Evolutionary conservation across 2,797 vertebrate species (phyloP).

Genomic region (Phoeniculus purpureus): DNA sequence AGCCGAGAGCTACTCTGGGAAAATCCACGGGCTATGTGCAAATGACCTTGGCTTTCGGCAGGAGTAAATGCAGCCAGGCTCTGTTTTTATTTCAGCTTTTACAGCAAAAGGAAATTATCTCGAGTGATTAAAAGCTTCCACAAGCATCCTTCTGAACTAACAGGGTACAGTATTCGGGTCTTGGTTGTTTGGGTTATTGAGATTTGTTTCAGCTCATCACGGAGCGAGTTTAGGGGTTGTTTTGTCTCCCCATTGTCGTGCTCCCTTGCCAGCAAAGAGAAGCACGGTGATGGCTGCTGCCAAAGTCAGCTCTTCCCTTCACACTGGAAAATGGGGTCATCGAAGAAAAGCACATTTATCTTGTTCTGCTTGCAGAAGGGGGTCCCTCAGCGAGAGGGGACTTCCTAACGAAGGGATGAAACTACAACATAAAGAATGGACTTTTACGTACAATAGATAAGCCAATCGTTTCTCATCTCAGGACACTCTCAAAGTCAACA

Average conservation of each 20-base stretch:
- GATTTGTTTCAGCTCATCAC: slow-evolving; percentile 18
- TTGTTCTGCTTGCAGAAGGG: slow-evolving; percentile 75
- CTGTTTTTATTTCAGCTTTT: slow-evolving; percentile 65
- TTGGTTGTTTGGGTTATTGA: slow-evolving; percentile 24
- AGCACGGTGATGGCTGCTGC: slow-evolving; percentile 57
- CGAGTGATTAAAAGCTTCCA: slow-evolving; percentile 61
- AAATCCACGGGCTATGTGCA: slow-evolving; percentile 81
- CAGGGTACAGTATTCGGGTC: slow-evolving; percentile 36
- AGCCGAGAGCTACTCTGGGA: slow-evolving; percentile 81
- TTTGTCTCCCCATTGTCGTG: background rate
- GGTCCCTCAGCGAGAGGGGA: slow-evolving; percentile 63
- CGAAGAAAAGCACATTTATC: slow-evolving; percentile 68
- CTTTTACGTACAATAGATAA: slow-evolving; percentile 16
- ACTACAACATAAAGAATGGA: slow-evolving; percentile 50
- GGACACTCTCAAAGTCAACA: slow-evolving; percentile 60
- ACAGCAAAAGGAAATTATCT: slow-evolving; percentile 40
- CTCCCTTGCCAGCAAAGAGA: slow-evolving; percentile 79
- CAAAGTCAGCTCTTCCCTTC: slow-evolving; percentile 60
- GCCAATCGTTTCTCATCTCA: slow-evolving; percentile 23
- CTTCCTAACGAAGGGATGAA: slow-evolving; percentile 67
- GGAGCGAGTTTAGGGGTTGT: background rate
- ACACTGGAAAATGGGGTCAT: slow-evolving; percentile 57
- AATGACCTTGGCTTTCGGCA: slow-evolving; percentile 78
- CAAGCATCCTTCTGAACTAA: slow-evolving; percentile 66
- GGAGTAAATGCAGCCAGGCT: slow-evolving; percentile 77